Conservation (phyloP, 2,888 invertebrate species). For the Thecophora atra region DNA sequence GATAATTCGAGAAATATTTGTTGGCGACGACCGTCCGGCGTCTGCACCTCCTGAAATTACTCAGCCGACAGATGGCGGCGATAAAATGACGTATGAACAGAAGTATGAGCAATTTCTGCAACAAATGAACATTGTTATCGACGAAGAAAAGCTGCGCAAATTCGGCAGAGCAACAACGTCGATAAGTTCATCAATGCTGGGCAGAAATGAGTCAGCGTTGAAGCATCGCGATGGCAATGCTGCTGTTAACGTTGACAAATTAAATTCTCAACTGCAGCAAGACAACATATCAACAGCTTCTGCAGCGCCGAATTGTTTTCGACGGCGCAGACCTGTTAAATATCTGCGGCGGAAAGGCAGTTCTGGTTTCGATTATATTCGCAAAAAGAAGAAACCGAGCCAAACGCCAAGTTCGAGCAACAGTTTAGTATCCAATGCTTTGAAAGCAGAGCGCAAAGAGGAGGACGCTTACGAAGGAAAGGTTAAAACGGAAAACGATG, state of each 20-base stretch:
- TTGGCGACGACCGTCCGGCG: constrained; percentile 77
- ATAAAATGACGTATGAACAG: constrained; percentile 57
- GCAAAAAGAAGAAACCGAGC: constrained; percentile 84
- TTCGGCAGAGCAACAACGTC: constrained; percentile 39
- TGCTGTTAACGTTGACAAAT: constrained; percentile 45
- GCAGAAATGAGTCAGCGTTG: constrained; percentile 30
- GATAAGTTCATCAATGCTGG: constrained; percentile 22
- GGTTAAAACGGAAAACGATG: constrained; percentile 70
- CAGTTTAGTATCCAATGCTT: constrained; percentile 25
- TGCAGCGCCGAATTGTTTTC: constrained; percentile 39
- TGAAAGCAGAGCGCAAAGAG: constrained; percentile 38
- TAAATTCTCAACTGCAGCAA: constrained; percentile 21
- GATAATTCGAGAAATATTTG: constrained; percentile 84
- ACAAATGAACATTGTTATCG: constrained; percentile 59
- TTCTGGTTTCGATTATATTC: constrained; percentile 81
- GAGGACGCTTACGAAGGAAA: constrained; percentile 44
- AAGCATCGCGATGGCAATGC: constrained; percentile 47
- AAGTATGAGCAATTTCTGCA: constrained; percentile 63
- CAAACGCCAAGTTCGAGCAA: constrained; percentile 62
- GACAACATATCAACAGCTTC: constrained; percentile 15
- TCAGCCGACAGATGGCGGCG: constrained; percentile 51
- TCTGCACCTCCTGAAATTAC: constrained; percentile 76
- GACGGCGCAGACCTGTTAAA: constrained; percentile 53
- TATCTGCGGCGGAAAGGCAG: constrained; percentile 63
- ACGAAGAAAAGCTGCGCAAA: constrained; percentile 51